phyloP scores from a whole-genome alignment of 2,113 vertebrate genomes.

The Eulemur macaco region DNA sequence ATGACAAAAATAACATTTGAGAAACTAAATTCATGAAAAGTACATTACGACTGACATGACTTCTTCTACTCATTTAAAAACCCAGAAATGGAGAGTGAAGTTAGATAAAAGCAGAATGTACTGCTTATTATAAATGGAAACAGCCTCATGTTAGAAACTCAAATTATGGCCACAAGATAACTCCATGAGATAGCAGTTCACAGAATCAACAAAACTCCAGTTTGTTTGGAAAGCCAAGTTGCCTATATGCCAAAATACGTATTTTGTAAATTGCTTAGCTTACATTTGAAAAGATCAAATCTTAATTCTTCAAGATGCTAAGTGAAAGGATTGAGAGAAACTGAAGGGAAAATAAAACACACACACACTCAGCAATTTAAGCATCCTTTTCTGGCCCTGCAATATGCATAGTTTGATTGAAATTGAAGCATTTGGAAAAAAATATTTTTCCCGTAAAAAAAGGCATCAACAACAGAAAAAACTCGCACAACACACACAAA shows the following conservation, averaged over 20 bases:
- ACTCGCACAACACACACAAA: not conserved
- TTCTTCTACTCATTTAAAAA: not conserved
- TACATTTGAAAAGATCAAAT: conserved; percentile 87
- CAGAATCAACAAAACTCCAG: conserved; percentile 80
- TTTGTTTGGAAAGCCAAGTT: conserved; percentile 83
- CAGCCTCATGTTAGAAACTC: conserved; percentile 76
- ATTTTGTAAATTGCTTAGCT: conserved; percentile 87
- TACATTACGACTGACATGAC: conserved; percentile 52
- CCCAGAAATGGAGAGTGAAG: not conserved
- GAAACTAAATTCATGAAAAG: conserved; percentile 42
- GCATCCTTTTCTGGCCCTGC: conserved; percentile 47
- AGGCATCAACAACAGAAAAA: not conserved
- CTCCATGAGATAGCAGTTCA: conserved; percentile 72
- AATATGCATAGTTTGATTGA: conserved; percentile 70
- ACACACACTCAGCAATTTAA: conserved; percentile 40
- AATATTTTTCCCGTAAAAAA: conserved; percentile 29
- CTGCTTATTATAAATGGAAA: conserved; percentile 72
- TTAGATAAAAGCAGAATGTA: conserved; percentile 48
- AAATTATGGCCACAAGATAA: conserved; percentile 79
- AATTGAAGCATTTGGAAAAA: conserved; percentile 73
- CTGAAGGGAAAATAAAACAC: not conserved
- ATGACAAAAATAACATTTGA: conserved; percentile 49
- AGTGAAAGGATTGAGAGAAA: conserved; percentile 68
- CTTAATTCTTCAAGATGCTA: conserved; percentile 81
- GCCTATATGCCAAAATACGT: conserved; percentile 85